These are phyloP conservation scores for Ricordea florida DNA, from an alignment of 92 coral and sea anemone genomes.

Conservation along the genomic window DNA sequence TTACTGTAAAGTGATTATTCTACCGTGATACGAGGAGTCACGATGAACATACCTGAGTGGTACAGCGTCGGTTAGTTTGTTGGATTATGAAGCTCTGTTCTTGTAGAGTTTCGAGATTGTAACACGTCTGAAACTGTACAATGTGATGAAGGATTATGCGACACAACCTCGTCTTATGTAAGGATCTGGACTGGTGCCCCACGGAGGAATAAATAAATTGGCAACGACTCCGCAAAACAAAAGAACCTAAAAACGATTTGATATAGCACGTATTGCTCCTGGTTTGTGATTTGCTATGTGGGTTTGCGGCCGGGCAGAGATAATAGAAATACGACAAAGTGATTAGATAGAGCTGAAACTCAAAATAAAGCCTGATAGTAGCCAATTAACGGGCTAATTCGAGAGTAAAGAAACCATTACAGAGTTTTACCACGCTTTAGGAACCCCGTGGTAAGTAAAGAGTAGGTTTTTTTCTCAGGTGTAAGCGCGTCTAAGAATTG, in stretches of 20 bases:
- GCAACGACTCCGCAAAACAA: conserved; percentile 16
- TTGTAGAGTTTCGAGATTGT: not conserved
- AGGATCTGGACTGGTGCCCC: conserved; percentile 20
- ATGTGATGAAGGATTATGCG: not conserved
- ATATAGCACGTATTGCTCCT: not conserved
- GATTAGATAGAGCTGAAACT: conserved; percentile 6
- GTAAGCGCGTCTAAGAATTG: too few relatives aligned
- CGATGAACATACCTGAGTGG: too few relatives aligned
- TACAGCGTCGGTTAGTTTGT: too few relatives aligned
- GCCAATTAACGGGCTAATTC: conserved; percentile 31
- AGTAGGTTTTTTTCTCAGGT: too few relatives aligned
- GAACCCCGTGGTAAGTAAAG: conserved; percentile 5
- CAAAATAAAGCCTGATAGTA: too few relatives aligned
- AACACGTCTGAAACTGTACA: not conserved
- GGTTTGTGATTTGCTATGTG: not conserved
- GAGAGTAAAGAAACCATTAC: conserved; percentile 30
- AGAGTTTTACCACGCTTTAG: not conserved
- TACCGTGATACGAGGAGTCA: too few relatives aligned
- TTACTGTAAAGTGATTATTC: too few relatives aligned
- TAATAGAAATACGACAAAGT: conserved; percentile 8
- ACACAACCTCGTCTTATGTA: not conserved
- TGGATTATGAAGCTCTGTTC: too few relatives aligned
- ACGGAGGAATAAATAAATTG: conserved; percentile 12
- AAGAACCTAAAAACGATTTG: conserved; percentile 11
- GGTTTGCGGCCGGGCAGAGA: not conserved